A percentile compares a stretch with the other conserved stretches of the same genome.
Evolutionary conservation across 2,888 invertebrate genomes (phyloP).

Genomic region (Xiphydria camelus): DNA sequence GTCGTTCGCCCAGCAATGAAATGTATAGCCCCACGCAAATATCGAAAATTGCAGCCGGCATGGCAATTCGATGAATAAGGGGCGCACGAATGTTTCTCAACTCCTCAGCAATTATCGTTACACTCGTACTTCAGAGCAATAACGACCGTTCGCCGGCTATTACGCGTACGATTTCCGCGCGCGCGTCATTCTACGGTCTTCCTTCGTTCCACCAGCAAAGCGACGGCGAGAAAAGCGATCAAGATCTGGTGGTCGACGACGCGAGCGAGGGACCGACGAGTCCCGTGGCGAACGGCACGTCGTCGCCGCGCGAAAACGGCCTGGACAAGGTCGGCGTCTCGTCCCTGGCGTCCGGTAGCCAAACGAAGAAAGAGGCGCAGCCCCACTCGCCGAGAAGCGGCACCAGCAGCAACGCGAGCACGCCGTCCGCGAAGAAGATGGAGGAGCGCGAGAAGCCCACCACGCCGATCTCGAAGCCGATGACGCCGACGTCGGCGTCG

Average conservation of each 20-base stretch:
- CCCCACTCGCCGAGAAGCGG: constrained; percentile 69
- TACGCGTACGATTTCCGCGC: too few relatives aligned
- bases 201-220: constrained; percentile 66
- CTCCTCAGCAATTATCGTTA: too few relatives aligned
- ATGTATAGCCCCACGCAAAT: too few relatives aligned
- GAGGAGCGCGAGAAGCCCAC: constrained; percentile 80
- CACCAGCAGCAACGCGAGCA: constrained; percentile 86
- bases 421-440: constrained; percentile 83
- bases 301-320: constrained; percentile 85
- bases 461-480: constrained; percentile 87
- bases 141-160: too few relatives aligned
- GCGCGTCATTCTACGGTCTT: too few relatives aligned
- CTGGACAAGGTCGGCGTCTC: constrained; percentile 69
- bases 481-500: constrained; percentile 76
- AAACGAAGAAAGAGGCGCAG: constrained; percentile 51
- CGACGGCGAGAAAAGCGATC: constrained; percentile 85
- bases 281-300: constrained; percentile 77
- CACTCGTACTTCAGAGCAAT: too few relatives aligned
- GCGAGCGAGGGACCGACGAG: constrained; percentile 91
- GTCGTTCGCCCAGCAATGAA: too few relatives aligned
- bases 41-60: too few relatives aligned
- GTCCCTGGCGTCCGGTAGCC: constrained; percentile 44
- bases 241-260: constrained; percentile 93
- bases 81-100: too few relatives aligned
- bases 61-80: too few relatives aligned